Evolutionary conservation across 2,113 vertebrate species (phyloP), one percentile per base, ranked within the genome.

Genomic region (Oxyura jamaicensis): DNA sequence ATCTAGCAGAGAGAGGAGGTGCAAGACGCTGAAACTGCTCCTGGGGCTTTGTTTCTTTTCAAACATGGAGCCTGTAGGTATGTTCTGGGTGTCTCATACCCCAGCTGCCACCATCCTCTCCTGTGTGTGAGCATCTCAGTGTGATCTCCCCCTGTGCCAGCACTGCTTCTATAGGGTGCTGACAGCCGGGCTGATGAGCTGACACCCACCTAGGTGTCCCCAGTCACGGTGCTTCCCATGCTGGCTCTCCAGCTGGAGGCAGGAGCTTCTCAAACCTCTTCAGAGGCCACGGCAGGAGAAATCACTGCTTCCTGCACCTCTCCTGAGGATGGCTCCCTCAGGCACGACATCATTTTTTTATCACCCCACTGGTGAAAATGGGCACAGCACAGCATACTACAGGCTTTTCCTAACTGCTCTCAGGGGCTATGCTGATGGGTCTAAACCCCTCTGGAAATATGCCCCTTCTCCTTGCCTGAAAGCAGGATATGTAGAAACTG

Each of bases 251-350:
- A 92, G 60, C 21, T 42, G 59, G 33, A 75, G 36, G 12, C 65
- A 71, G 55, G 46, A 89, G 28, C 46, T 44, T 91, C 81, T 67
- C 50, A 36, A 63, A 52, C 7, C 25, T 68, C 74, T 59, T 63
- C 83, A 62, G 20, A 59, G 36, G 41, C 8, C 0, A 0, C n/a
- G 33, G 44, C 46, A 81, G 66, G 46, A 86, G 56, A 74, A 86
- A n/a, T 63, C 2, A 0, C 1, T 0, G 31, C 36, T 39, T 29
- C 17, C 46, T 67, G 35, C 0, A 1, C 12, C 14, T 53, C 3
- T 39, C 33, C 52, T 50, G 41, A 65, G 26, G 68, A 58, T 41
- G 80, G 21, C n/a, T 86, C 65, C 44, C 67, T 81, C 36, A 91
- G 26, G 23, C 21, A 42, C 0, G 2, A 8, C n/a, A 25, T 28